These are phyloP conservation scores for Bolborhynchus lineola DNA, from an alignment of 2,113 vertebrate species.

Conservation along the genomic window DNA sequence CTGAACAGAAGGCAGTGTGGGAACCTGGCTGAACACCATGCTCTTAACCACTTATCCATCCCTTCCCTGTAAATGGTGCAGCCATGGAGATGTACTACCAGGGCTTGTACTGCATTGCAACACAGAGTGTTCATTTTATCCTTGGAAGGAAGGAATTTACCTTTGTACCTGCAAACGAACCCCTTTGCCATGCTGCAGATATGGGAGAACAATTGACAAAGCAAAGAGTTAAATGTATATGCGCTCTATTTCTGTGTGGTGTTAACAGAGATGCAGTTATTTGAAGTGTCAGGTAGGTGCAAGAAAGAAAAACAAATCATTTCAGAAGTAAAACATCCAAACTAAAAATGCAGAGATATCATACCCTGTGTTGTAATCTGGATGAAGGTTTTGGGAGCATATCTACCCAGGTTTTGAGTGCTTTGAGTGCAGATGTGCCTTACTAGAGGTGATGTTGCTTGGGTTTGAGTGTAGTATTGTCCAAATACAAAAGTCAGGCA, in stretches of 20 bases:
- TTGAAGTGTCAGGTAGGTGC: background rate
- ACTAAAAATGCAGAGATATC: background rate
- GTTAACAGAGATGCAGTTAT: background rate
- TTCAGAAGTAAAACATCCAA: background rate
- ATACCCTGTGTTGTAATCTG: background rate
- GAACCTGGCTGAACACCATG: background rate
- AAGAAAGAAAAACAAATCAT: background rate
- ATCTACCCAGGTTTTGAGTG: background rate
- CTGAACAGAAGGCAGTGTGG: background rate
- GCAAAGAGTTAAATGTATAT: background rate
- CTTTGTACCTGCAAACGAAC: background rate
- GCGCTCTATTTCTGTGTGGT: background rate
- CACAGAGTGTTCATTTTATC: accelerated
- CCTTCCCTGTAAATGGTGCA: background rate
- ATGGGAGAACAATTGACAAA: background rate
- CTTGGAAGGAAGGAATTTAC: background rate
- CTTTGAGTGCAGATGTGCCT: background rate
- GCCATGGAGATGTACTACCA: accelerated
- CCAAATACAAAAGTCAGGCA: background rate
- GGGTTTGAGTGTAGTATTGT: background rate
- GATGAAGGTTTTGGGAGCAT: background rate
- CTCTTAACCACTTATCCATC: background rate
- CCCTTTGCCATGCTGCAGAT: background rate
- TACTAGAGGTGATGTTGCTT: background rate
- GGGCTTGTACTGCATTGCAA: background rate